Evolutionary conservation across 2,888 invertebrate species (phyloP).

Genomic region (Stenchaetothrips biformis): DNA sequence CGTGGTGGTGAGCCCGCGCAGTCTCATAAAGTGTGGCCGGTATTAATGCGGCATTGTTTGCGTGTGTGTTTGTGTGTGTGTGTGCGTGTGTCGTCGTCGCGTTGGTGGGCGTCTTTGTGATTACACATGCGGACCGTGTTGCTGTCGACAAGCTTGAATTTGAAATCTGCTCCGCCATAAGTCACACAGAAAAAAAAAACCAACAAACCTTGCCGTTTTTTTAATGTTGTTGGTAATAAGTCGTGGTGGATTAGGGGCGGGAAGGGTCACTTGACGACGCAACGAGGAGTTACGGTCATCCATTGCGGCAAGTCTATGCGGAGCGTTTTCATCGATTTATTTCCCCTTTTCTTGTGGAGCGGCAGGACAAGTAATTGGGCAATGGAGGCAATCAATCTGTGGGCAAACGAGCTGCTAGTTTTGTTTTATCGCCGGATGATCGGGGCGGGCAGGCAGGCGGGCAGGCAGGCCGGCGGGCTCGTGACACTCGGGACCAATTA

Average conservation of each 20-base stretch:
- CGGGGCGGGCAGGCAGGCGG: neutral
- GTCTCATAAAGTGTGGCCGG: no score
- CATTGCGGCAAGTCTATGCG: neutral
- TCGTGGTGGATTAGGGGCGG: neutral
- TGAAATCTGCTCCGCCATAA: no score
- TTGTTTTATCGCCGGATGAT: slow-evolving; percentile 3
- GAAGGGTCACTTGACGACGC: neutral
- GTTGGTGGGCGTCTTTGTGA: neutral
- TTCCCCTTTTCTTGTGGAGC: neutral
- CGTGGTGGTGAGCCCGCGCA: no score
- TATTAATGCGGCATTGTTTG: neutral
- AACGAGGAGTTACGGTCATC: neutral
- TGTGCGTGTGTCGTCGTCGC: neutral
- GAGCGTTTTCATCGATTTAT: slow-evolving; percentile 2
- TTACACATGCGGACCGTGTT: no score
- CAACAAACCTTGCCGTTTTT: no score
- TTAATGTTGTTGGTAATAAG: no score
- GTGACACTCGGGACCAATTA: no score
- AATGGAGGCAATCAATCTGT: neutral
- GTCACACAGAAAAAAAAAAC: no score
- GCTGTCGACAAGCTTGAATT: no score
- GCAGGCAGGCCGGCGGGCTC: no score
- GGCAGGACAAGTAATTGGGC: neutral
- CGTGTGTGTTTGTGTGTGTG: neutral
- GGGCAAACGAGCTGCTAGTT: neutral